phyloP scores from a whole-genome alignment of 2,797 vertebrate species.

The Oreonectes daqikongensis region DNA sequence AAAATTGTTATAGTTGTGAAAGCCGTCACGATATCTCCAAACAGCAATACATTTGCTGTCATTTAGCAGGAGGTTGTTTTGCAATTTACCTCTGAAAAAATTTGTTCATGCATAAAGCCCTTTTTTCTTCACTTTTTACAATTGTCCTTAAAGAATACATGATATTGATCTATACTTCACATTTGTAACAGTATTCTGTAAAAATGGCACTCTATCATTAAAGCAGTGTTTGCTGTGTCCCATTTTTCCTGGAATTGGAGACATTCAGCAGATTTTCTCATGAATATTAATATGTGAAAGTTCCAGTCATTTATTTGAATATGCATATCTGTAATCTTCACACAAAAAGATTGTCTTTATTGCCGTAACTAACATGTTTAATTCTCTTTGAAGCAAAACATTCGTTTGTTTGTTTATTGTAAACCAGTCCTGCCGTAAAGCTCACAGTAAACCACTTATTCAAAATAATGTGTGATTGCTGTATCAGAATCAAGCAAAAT shows the following conservation, averaged over 20 bases:
- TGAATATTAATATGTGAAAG: slow-evolving; percentile 35
- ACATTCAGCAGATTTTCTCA: slow-evolving; percentile 15
- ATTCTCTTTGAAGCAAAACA: slow-evolving; percentile 21
- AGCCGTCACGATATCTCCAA: background rate
- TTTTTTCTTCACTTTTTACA: background rate
- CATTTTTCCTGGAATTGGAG: slow-evolving; percentile 24
- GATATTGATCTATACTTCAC: background rate
- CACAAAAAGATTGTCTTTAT: slow-evolving; percentile 25
- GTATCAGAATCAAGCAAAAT: too few species aligned
- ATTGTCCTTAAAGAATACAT: background rate
- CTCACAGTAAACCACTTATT: background rate
- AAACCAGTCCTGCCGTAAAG: slow-evolving; percentile 2
- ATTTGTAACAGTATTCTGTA: background rate
- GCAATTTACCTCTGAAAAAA: too few species aligned
- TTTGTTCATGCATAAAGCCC: too few species aligned
- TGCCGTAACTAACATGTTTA: slow-evolving; percentile 21
- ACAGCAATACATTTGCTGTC: background rate
- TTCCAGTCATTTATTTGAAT: slow-evolving; percentile 32
- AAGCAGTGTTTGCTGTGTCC: background rate
- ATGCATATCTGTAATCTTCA: slow-evolving; percentile 45
- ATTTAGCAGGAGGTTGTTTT: background rate
- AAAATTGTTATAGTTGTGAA: background rate
- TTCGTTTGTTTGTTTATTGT: slow-evolving; percentile 2
- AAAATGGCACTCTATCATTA: background rate
- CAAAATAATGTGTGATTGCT: background rate